Percentiles rank a stretch among this genome's conserved stretches.
These are phyloP conservation scores for Rambutsinella grinnellia DNA, from an alignment of 2,888 invertebrate genomes.

Conservation along the genomic window DNA sequence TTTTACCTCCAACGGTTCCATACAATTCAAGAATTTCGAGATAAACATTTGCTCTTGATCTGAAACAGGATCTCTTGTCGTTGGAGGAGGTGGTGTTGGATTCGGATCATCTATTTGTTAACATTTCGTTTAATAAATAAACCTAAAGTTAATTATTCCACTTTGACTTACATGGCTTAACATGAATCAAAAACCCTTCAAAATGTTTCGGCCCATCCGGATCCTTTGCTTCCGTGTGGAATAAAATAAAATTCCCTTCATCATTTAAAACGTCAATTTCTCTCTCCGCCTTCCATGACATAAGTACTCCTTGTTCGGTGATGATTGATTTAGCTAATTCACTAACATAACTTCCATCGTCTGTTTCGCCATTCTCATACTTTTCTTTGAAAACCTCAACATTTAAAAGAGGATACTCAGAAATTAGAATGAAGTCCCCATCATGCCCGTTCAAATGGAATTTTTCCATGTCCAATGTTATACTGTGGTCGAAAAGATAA, in stretches of 20 bases:
- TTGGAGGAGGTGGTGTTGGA: slow-evolving; percentile 36
- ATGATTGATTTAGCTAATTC: slow-evolving; percentile 28
- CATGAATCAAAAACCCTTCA: slow-evolving; percentile 55
- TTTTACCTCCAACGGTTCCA: slow-evolving; percentile 20
- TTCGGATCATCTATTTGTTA: neutral
- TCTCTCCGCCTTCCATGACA: slow-evolving; percentile 48
- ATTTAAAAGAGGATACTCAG: slow-evolving; percentile 37
- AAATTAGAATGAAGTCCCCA: slow-evolving; percentile 56
- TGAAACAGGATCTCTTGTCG: slow-evolving; percentile 19
- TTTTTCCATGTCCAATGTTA: slow-evolving; percentile 30
- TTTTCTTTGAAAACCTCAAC: slow-evolving; percentile 2
- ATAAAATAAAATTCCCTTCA: slow-evolving; percentile 50
- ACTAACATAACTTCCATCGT: slow-evolving; percentile 3
- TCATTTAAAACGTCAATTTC: slow-evolving; percentile 28
- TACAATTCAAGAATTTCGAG: slow-evolving; percentile 43
- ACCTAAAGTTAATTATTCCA: too few relatives aligned
- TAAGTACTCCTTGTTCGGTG: slow-evolving; percentile 45
- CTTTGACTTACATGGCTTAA: slow-evolving; percentile 18
- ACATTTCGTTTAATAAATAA: slow-evolving; percentile 4
- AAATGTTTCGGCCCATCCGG: slow-evolving; percentile 8
- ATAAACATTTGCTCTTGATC: slow-evolving; percentile 38
- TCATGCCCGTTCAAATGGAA: slow-evolving; percentile 53
- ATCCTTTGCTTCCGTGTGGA: slow-evolving; percentile 39
- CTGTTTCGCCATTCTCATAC: neutral
- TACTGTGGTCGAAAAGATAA: slow-evolving; percentile 41